Base-by-base conservation (phyloP, 2,113 vertebrate genomes). In the Pseudorectes ferrugineus region DNA sequence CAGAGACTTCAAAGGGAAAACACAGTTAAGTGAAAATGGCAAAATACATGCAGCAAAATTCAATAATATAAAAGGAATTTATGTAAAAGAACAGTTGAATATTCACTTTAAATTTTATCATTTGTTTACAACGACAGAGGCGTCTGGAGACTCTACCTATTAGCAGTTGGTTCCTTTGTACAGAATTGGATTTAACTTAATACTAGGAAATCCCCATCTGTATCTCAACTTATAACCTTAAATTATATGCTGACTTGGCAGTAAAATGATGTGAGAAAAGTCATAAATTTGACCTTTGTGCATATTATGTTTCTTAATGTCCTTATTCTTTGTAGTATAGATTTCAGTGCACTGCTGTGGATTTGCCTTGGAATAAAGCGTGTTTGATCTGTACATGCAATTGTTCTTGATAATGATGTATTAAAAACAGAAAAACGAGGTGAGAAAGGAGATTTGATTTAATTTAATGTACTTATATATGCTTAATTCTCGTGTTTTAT, bases 261-360 rank as follows among this genome's bases (percentile, higher is more conserved):
- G 38, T 85, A 92, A 94, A 95, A 72, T 65, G 40, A 91, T 94
- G 76, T 62, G 77, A 89, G 63, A 88, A 89, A 95, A 94, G 86
- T 78, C 33, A 43, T 92, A 95, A 85, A 70, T 91, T 70, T 91
- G 93, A 96, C 45, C 85, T 94, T 82, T 72, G 51, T 85, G 70
- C 36, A 12, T 92, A 67, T 94, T 17, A 0, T 59, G 31, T 97
- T 97, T 95, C 92, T 74, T 49, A 52, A 48, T 2, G 61, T 79
- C 87, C 54, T 61, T 61, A 67, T 25, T 82, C 62, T 92, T 92
- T 58, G 46, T 81, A 46, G 71, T 83, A 65, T n/a, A 48, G 78
- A 49, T 96, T 94, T 93, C 82, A 82, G 28, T 58, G 33, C 57
- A 35, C 66, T 93, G 11, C 59, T 88, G 13, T 1, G 0, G 62